Conservation (phyloP, 2,888 invertebrate genomes). For the Drosophila quinaria region DNA sequence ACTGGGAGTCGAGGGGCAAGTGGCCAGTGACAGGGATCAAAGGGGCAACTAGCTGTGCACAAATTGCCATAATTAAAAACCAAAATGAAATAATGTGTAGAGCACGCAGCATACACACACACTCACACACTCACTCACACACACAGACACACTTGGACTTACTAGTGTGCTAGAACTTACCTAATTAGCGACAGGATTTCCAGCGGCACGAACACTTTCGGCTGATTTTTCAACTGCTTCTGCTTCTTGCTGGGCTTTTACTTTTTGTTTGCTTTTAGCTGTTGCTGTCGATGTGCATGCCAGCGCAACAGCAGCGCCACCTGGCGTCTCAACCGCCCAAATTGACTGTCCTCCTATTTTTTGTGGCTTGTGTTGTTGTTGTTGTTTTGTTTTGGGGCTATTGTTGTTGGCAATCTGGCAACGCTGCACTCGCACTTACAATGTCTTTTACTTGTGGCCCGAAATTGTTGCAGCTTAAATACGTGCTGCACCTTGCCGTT, state of each 20-base stretch:
- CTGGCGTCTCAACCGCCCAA: slow-evolving; percentile 31
- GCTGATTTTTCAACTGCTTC: slow-evolving; percentile 13
- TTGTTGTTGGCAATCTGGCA: slow-evolving; percentile 59
- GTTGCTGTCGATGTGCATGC: slow-evolving; percentile 25
- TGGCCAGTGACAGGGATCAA: slow-evolving; percentile 5
- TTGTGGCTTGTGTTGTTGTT: slow-evolving; percentile 1
- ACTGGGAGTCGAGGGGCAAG: background rate
- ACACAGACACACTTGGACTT: slow-evolving; percentile 1
- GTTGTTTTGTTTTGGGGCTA: slow-evolving; percentile 6
- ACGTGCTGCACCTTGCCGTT: slow-evolving; percentile 51
- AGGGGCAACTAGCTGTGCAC: background rate
- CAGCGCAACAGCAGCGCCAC: slow-evolving; percentile 43
- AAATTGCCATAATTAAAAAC: slow-evolving; percentile 67
- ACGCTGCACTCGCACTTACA: slow-evolving; percentile 47
- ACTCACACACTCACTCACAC: background rate
- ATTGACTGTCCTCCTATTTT: slow-evolving; percentile 4
- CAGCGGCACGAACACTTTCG: slow-evolving; percentile 54
- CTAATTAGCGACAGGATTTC: slow-evolving; percentile 71
- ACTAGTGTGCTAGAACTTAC: slow-evolving; percentile 48
- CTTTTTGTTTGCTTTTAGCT: slow-evolving; percentile 19
- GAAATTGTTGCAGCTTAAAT: slow-evolving; percentile 65
- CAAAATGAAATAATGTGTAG: slow-evolving; percentile 62
- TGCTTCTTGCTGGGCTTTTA: slow-evolving; percentile 28
- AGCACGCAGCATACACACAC: slow-evolving; percentile 20
- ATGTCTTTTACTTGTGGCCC: slow-evolving; percentile 41